Base-by-base conservation (phyloP, 2,797 vertebrate genomes). In the Xenentodon cancila region DNA sequence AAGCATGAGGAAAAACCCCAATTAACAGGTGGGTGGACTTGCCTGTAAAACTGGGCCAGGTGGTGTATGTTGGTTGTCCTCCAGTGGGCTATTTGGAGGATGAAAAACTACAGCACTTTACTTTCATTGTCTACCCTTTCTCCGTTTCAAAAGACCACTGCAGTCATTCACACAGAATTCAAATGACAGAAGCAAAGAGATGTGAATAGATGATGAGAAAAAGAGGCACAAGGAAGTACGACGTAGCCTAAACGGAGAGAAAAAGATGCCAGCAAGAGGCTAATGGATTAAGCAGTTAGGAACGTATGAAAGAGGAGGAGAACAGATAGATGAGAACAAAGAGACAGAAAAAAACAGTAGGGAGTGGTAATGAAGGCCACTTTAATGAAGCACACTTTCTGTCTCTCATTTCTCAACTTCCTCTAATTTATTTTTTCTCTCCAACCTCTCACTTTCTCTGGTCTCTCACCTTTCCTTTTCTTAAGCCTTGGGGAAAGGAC, bases 321-420 rank as follows among this genome's bases (percentile, higher is more conserved):
- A 69, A 58, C 84, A 78, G 62, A 75, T 52, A 54, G 66, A 84
- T 71, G 73, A 68, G 21, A 59, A 50, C 9, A 21, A 32, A 32
- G 13, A 34, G 56, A 54, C 30, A 47, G 53, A 69, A n/a, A 69
- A n/a, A 57, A 64, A 54, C 56, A 53, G 71, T 57, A 72, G 67
- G 49, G 21, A 59, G 11, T 32, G 57, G 55, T 77, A 73, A 84
- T 69, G 32, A 75, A 83, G 56, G 71, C 50, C n/a, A 59, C 37
- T 77, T 73, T 78, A 85, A 81, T 78, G 61, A 79, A 78, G 34
- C 54, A 63, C 69, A 71, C 27, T 47, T 20, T 67, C 55, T 56
- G 40, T 48, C 42, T 71, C 46, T 68, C 32, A 32, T 68, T 55
- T 32, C 68, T 53, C 49, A 68, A 68, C 51, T 18, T 25, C 30